Base-by-base conservation (phyloP, 2,113 vertebrate species). In the Cololabis saira region DNA sequence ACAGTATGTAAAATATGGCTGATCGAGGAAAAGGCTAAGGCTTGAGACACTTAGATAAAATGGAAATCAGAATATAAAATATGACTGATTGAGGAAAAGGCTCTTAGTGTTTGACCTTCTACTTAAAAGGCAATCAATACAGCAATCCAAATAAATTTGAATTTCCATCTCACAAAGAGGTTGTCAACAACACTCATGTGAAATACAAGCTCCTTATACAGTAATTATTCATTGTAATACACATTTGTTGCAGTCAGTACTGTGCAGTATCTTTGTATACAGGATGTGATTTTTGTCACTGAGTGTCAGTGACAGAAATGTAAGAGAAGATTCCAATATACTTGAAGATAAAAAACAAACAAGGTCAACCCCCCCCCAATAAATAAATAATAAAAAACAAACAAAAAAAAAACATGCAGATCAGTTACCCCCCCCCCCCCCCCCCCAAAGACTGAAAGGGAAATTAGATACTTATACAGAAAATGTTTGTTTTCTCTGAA, bases 21-120 rank as follows among this genome's bases (percentile, higher is more conserved):
- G 15, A 15, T 47, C 30, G 51, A 24, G 8, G 17, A 68, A 45
- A 68, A 68, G 21, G 3, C 73, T 65, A n/a, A n/a, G n/a, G n/a
- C n/a, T n/a, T n/a, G n/a, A n/a, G n/a, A n/a, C n/a, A n/a, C n/a
- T n/a, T 8, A 30, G 8, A 30, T 30, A 42, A 55, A 78, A 78
- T 66, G 65, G 42, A 76, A 55, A 67, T 62, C 30, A 43, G 18
- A 17, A 19, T 15, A 4, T 48, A 67, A 69, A 68, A 48, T 56
- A 55, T 37, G 44, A 16, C n/a, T 47, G 8, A 15, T 47, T 37
- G 51, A 24, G 8, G 17, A 68, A 45, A 68, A 68, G 21, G 3
- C 73, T 65, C 71, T 47, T 77, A 71, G 44, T 66, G 49, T 70
- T 64, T 82, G 63, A 77, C 76, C 69, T 71, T 37, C 15, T 3